A percentile compares a stretch with the other conserved stretches of the same genome.
phyloP scores from a whole-genome alignment of 2,797 vertebrate species.

The Micrastur ruficollis region DNA sequence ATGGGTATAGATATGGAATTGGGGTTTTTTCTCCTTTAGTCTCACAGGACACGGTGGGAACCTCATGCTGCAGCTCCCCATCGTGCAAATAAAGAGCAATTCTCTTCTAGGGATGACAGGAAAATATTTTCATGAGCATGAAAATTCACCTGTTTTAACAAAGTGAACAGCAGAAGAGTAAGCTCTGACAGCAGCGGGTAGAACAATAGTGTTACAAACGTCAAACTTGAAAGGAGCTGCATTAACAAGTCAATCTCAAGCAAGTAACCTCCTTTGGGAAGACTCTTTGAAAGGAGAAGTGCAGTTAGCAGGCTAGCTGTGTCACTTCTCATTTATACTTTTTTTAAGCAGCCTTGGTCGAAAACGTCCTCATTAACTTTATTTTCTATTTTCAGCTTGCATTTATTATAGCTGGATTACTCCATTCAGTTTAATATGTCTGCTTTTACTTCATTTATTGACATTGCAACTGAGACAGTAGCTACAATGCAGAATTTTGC shows the following conservation, averaged over 20 bases:
- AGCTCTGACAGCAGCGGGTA: not conserved
- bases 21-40: fast-evolving
- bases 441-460: slow-evolving; percentile 38
- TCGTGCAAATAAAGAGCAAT: not conserved
- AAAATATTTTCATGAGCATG: not conserved
- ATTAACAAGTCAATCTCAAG: not conserved
- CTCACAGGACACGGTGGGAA: not conserved
- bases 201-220: not conserved
- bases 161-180: not conserved
- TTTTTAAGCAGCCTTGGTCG: not conserved
- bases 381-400: not conserved
- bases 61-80: not conserved
- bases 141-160: not conserved
- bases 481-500: slow-evolving; percentile 17
- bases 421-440: not conserved
- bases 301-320: not conserved
- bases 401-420: slow-evolving; percentile 19
- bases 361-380: not conserved
- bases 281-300: not conserved
- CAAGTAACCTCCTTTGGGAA: not conserved
- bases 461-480: not conserved
- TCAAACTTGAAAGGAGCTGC: not conserved
- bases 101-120: not conserved
- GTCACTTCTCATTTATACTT: not conserved
- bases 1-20: not conserved